Base-by-base conservation (phyloP, 2,888 invertebrate species). In the Mythimna pallens region DNA sequence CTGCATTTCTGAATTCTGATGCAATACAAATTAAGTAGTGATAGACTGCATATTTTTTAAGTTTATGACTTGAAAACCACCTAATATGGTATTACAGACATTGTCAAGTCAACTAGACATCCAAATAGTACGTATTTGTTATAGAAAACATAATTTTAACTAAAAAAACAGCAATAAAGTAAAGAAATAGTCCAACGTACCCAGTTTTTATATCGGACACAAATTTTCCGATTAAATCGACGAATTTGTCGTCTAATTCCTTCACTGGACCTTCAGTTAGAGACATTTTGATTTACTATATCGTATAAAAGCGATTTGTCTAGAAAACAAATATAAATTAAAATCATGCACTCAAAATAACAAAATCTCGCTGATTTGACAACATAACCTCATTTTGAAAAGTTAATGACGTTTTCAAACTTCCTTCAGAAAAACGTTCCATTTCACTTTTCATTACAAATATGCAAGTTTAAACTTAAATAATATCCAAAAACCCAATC, bases 151-250 rank as follows among this genome's bases (percentile, higher is more conserved):
- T 3, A 0, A 4, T 22, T 62, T 55, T n/a, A 36, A 47, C 6
- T 1, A 22, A 22, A 6, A 62, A 12, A 74, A 62, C 4, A 20
- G 14, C 10, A 20, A 17, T n/a, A 58, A n/a, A 63, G n/a, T 34
- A 14, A 22, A 70, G 77, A 69, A 72, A 57, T 47, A 30, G 40
- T 17, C 78, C 74, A 70, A 87, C 93, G 82, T 87, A 96, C 96
- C 94, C 93, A 84, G 78, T 86, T 73, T 65, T 87, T 0, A 86
- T 88, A 65, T 94, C 91, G 0, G 93, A 89, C 0, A 94, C 91
- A 73, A 94, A 94, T 89, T 93, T 94, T 3, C 92, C 93, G 52
- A 94, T 88, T 57, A 90, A 82, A 58, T 90, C 91, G 2, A 90
- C 82, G 65, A 91, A 89, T 83, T 93, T 94, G 30, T 92, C 92